Base-by-base conservation (phyloP, 1,140 invertebrate genomes). In the Brachionus calyciflorus region DNA sequence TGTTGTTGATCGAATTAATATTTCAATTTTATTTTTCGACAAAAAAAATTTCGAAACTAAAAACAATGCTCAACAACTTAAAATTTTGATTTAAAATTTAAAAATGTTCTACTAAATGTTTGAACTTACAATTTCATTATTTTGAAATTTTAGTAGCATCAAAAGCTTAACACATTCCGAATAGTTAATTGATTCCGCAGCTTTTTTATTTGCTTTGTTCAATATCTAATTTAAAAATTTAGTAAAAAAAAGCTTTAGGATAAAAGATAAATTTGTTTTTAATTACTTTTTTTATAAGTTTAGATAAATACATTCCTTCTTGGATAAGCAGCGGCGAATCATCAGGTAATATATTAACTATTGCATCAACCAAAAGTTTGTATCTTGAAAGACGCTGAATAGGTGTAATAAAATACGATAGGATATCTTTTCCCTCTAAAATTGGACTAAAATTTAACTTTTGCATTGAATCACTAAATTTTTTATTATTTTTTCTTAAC, bases 301-400 rank as follows among this genome's bases (percentile, higher is more conserved):
- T 46, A 3, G 60, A 65, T 0, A 65, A 7, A 44, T 5, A 24
- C 24, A 14, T 44, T 21, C 60, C 60, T 2, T 65, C 37, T 21
- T 65, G 37, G 1, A 44, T n/a, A 30, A 65, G 12, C 3, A 24
- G 37, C 10, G n/a, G n/a, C 9, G 33, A 65, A 44, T 65, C 60
- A n/a, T 65, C 0, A 12, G 60, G 60, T 17, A 65, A 21, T 10
- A 65, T 44, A 7, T 19, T n/a, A 12, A 65, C 41, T 44, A 65
- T 44, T 24, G 60, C 60, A 65, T 65, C 60, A 24, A 26, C 19
- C 6, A 65, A 14, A 19, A 65, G 28, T 24, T 65, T 65, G 37
- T 65, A 65, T 28, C 60, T 65, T 37, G 60, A 65, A 44, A 65
- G 40, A 24, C 60, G 60, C 37, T 65, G 60, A 24, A 65, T 65